Conservation (phyloP, 1,140 invertebrate species). For the Camponotus vicinus region DNA sequence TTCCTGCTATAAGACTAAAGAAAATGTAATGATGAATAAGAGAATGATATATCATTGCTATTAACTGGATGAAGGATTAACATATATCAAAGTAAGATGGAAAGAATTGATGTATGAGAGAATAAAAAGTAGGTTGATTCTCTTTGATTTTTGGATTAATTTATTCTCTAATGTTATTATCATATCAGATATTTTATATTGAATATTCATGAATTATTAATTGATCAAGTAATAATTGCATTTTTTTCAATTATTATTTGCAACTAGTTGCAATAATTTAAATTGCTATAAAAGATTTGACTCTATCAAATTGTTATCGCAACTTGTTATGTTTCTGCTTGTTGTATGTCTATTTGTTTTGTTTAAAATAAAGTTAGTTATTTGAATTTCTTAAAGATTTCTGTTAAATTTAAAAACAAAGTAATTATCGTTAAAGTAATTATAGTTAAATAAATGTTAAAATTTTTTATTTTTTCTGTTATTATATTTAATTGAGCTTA, state of each 20-base stretch:
- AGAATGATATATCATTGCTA: no score
- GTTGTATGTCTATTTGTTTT: background rate
- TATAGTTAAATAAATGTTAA: background rate
- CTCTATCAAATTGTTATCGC: background rate
- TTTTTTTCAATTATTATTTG: background rate
- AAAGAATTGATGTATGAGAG: no score
- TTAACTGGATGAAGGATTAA: no score
- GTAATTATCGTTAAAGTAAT: background rate
- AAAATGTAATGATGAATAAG: no score
- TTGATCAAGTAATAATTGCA: background rate
- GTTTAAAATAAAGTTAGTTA: background rate
- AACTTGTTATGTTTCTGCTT: no score
- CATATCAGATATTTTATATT: background rate
- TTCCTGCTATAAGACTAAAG: no score
- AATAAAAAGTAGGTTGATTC: no score
- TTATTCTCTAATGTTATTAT: background rate
- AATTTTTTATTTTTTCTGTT: background rate
- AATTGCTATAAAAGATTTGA: background rate
- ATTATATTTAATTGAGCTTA: background rate
- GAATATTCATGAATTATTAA: background rate
- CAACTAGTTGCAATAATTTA: background rate
- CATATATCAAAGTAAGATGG: no score
- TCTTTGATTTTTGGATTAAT: no score
- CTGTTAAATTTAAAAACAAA: background rate
- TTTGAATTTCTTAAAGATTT: background rate